Evolutionary conservation across 2,797 vertebrate species (phyloP), one percentile per base, ranked within the genome.

Genomic region (Pachyuromys duprasi): DNA sequence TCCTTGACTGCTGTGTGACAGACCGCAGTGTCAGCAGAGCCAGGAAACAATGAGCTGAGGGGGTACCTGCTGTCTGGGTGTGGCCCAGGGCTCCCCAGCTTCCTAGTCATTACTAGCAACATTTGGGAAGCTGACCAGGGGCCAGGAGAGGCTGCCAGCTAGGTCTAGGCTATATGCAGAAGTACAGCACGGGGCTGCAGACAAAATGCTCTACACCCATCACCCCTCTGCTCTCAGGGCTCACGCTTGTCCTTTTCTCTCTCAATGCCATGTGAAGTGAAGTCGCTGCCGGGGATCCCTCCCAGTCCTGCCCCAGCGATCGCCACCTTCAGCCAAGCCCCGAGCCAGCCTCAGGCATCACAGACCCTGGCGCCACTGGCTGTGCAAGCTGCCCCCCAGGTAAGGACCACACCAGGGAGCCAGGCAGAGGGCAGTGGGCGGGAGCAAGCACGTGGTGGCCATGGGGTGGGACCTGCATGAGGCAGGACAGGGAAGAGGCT

Each of bases 311-410:
- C 98, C 93, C 98, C 97, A 74, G 97, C 62, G 4, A 97, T 98
- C 36, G 96, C 98, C 74, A 98, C 99, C 98, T 97, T 98, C 98
- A 97, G 95, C 98, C 92, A 99, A 98, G 89, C 98, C 97, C n/a
- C 99, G 97, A 97, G 98, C 97, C 98, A 98, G 97, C 98, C 98
- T 96, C 99, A 89, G 92, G 98, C 96, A 89, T 97, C 98, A 0
- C 98, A 97, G 94, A 96, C 97, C 17, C 55, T 98, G 95, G 97
- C 98, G 83, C 99, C 99, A 7, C 98, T 99, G 98, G 98, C 99
- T 12, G 97, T 99, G 33, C 99, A 99, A 98, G 97, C 99, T 81
- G 98, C 99, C 97, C 99, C 99, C 28, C 99, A 99, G 99, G 99
- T 99, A 97, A 98, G 98, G 96, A 96, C 95, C 95, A 94, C 87